phyloP scores from a whole-genome alignment of 2,797 vertebrate species.

The Furcifer pardalis region DNA sequence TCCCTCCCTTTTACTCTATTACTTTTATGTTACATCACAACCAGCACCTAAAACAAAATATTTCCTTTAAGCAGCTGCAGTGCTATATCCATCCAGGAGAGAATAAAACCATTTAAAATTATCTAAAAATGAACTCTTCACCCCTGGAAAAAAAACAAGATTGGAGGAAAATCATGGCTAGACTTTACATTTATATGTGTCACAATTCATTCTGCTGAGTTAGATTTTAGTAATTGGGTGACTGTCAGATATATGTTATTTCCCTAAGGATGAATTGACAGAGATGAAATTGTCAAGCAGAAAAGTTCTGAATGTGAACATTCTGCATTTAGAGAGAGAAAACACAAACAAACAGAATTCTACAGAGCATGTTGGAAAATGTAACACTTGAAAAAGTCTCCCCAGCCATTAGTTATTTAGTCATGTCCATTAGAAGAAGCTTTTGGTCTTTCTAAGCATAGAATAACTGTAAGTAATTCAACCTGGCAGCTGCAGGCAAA shows the following conservation, averaged over 20 bases:
- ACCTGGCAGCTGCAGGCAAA: constrained; percentile 76
- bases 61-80: constrained; percentile 18
- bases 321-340: fast-evolving
- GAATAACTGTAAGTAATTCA: constrained; percentile 76
- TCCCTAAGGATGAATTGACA: neutral
- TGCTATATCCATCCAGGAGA: neutral
- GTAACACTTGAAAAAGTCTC: constrained; percentile 10
- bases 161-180: constrained; percentile 39
- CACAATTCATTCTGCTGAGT: constrained; percentile 37
- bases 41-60: constrained; percentile 19
- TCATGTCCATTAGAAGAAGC: constrained; percentile 34
- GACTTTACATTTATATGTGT: constrained; percentile 38
- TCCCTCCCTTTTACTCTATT: neutral
- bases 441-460: constrained; percentile 55
- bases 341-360: constrained; percentile 1
- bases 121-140: constrained; percentile 13
- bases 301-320: neutral
- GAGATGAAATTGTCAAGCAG: constrained; percentile 23
- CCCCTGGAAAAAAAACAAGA: constrained; percentile 21
- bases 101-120: neutral
- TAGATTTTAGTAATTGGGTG: constrained; percentile 15
- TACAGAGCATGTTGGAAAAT: constrained; percentile 29
- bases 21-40: constrained; percentile 1
- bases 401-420: constrained; percentile 10
- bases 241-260: neutral